phyloP scores from a whole-genome alignment of 64 coral and sea anemone genomes.

The Montipora efflorescens region DNA sequence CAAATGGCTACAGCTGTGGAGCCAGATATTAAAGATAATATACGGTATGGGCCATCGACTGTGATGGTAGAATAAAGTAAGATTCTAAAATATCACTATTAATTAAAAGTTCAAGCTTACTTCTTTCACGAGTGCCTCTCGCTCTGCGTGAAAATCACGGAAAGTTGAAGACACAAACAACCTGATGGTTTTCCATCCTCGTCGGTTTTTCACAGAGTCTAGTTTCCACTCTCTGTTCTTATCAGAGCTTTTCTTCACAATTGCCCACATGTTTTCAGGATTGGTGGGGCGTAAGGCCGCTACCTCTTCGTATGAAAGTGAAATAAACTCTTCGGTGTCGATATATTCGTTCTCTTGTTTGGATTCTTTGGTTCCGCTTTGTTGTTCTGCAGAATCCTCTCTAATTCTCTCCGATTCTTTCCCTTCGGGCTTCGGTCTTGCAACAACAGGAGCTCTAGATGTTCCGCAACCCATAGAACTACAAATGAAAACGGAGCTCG shows the following conservation, averaged over 20 bases:
- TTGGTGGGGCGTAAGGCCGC: conserved; percentile 75
- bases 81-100: neutral
- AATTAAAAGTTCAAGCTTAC: conserved; percentile 29
- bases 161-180: conserved; percentile 99
- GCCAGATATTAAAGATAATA: no score
- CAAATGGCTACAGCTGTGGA: no score
- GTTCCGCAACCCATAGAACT: conserved; percentile 97
- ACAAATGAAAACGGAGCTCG: conserved; percentile 18
- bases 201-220: conserved; percentile 84
- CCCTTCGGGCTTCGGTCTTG: conserved; percentile 1
- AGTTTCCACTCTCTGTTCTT: conserved; percentile 81
- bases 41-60: no score
- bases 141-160: conserved; percentile 94
- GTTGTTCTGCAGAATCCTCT: neutral
- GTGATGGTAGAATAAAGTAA: neutral
- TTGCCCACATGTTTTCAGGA: conserved; percentile 93
- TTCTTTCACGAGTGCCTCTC: conserved; percentile 96
- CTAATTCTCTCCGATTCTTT: neutral
- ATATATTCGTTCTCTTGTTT: conserved; percentile 4
- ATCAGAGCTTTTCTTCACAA: conserved; percentile 87
- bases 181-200: conserved; percentile 98
- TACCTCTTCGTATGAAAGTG: conserved; percentile 89
- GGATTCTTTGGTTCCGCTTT: neutral
- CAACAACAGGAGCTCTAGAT: conserved; percentile 62
- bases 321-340: conserved; percentile 33